Evolutionary conservation across 2,888 invertebrate genomes (phyloP), one percentile per base, ranked within the genome.

Genomic region (Amphiduros pacificus): DNA sequence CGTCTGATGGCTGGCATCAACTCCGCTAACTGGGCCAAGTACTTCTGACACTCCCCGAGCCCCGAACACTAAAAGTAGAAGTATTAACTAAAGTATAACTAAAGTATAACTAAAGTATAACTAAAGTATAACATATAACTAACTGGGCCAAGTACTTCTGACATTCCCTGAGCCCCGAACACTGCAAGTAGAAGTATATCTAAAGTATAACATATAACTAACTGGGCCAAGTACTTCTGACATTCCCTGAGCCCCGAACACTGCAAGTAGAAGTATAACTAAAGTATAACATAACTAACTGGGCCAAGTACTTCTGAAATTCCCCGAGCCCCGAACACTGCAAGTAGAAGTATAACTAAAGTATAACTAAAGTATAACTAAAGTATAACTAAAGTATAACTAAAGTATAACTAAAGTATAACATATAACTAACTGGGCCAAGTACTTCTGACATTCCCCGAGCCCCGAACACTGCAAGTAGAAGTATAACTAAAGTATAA

Each of bases 71-170:
- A 69, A 26, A 66, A 69, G 52, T 29, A 44, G 6, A 44, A n/a
- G 4, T 36, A 36, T 9, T 36, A 36, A 9, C 9, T n/a, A n/a
- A n/a, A n/a, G n/a, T n/a, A n/a, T n/a, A n/a, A n/a, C n/a, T n/a
- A n/a, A n/a, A n/a, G n/a, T n/a, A n/a, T n/a, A n/a, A n/a, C n/a
- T n/a, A n/a, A n/a, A n/a, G n/a, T n/a, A n/a, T n/a, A n/a, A n/a
- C n/a, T n/a, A n/a, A n/a, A n/a, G 22, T 24, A 1, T 2, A n/a
- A n/a, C n/a, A n/a, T n/a, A 9, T 24, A 48, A 9, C 86, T 74
- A 93, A 91, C 63, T 90, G 90, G 62, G 88, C 88, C 59, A 95
- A 85, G 65, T 92, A 85, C 74, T 92, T 91, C 65, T 92, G 90
- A 71, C 91, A 91, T 74, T 94, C 93, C 1, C 87, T 87, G 11